phyloP scores from a whole-genome alignment of 2,888 invertebrate genomes.

The Nebria salina region DNA sequence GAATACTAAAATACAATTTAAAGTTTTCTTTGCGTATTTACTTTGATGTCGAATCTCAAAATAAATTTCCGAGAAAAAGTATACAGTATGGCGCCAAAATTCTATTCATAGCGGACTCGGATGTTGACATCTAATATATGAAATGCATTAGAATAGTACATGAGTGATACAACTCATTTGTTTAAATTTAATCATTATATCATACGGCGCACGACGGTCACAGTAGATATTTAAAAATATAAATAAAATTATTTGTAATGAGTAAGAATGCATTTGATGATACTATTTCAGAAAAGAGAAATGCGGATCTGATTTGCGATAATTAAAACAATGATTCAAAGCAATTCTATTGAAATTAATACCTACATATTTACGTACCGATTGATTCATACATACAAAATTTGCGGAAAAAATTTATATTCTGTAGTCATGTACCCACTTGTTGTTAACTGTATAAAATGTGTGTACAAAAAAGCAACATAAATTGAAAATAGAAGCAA shows the following conservation, averaged over 20 bases:
- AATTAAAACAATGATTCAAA: too few species aligned
- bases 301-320: background rate
- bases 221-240: background rate
- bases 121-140: conserved; percentile 17
- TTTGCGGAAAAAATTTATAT: too few species aligned
- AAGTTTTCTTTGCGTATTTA: background rate
- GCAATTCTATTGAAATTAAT: too few species aligned
- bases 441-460: background rate
- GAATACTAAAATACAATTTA: background rate
- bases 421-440: background rate
- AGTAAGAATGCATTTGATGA: background rate
- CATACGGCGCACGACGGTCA: background rate
- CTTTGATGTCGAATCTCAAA: conserved; percentile 6
- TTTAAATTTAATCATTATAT: conserved; percentile 14
- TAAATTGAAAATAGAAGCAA: too few species aligned
- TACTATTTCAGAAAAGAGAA: background rate
- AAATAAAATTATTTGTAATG: background rate
- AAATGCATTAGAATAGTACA: background rate
- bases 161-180: background rate
- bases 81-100: conserved; percentile 17
- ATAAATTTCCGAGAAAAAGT: conserved; percentile 8
- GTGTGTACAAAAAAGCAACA: background rate
- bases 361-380: too few species aligned
- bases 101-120: conserved; percentile 11
- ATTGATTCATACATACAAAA: too few species aligned